Evolutionary conservation across 1,140 invertebrate genomes (phyloP).

Genomic region (Vanessa atalanta): DNA sequence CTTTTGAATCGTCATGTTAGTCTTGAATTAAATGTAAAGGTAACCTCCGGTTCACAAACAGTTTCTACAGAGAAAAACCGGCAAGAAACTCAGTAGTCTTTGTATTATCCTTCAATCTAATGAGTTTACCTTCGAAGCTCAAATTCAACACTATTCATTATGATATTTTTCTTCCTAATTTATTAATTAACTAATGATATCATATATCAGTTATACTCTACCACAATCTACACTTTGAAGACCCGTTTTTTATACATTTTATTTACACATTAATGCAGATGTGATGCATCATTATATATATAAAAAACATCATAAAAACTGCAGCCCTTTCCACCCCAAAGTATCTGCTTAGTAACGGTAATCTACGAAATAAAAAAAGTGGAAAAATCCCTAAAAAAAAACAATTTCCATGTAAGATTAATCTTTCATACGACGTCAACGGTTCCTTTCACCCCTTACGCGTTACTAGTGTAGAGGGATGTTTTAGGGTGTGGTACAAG

Average conservation of each 20-base stretch:
- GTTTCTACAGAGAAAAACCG: too few relatives aligned
- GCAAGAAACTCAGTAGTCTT: too few relatives aligned
- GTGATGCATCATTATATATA: background rate
- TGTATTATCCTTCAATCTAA: too few relatives aligned
- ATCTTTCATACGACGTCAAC: conserved; percentile 60
- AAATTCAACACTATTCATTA: too few relatives aligned
- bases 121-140: too few relatives aligned
- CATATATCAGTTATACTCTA: too few relatives aligned
- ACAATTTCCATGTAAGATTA: conserved; percentile 68
- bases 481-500: conserved; percentile 44
- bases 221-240: background rate
- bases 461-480: conserved; percentile 37
- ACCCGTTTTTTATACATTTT: too few relatives aligned
- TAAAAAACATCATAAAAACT: background rate
- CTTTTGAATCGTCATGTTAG: too few relatives aligned
- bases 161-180: too few relatives aligned
- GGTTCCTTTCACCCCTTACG: conserved; percentile 51
- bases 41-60: too few relatives aligned
- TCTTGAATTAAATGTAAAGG: too few relatives aligned
- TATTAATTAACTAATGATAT: too few relatives aligned
- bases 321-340: conserved; percentile 6
- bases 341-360: conserved; percentile 22
- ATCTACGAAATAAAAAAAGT: conserved; percentile 22
- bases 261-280: background rate
- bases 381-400: conserved; percentile 49